Conservation (phyloP, 2,888 invertebrate species). For the Diarsia mendica region DNA sequence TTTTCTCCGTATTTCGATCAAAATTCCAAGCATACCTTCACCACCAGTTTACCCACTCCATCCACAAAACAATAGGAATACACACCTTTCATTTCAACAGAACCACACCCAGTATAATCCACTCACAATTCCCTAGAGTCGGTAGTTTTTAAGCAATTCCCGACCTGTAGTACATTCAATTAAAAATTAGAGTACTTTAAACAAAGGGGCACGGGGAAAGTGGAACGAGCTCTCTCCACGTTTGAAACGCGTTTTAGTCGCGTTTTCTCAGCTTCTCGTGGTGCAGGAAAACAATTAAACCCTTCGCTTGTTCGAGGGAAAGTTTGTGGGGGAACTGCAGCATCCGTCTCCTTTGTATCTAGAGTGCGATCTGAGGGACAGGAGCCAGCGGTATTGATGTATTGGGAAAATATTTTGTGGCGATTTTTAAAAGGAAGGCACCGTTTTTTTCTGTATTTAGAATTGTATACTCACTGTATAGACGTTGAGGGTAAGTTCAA, state of each 20-base stretch:
- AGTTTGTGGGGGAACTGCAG: slow-evolving; percentile 81
- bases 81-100: slow-evolving; percentile 37
- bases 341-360: slow-evolving; percentile 83
- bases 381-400: slow-evolving; percentile 63
- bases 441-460: not conserved
- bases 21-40: not conserved
- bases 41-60: not conserved
- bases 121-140: slow-evolving; percentile 49
- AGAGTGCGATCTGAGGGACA: slow-evolving; percentile 68
- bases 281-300: slow-evolving; percentile 88
- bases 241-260: slow-evolving; percentile 76
- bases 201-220: slow-evolving; percentile 78
- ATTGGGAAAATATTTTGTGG: slow-evolving; percentile 24
- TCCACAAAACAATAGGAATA: slow-evolving; percentile 27
- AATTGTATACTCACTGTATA: not conserved
- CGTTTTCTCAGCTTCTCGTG: slow-evolving; percentile 81
- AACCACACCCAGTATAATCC: slow-evolving; percentile 50
- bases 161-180: slow-evolving; percentile 75
- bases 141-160: slow-evolving; percentile 65
- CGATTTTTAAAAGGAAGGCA: not conserved
- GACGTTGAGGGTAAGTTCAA: not conserved
- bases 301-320: slow-evolving; percentile 83
- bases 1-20: not conserved
- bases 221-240: slow-evolving; percentile 74
- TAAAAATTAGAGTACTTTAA: slow-evolving; percentile 83